Percentiles rank a stretch among this genome's conserved stretches.
Conservation (phyloP, 2,888 invertebrate species). For the Scaptomyza cyrtandrae region DNA sequence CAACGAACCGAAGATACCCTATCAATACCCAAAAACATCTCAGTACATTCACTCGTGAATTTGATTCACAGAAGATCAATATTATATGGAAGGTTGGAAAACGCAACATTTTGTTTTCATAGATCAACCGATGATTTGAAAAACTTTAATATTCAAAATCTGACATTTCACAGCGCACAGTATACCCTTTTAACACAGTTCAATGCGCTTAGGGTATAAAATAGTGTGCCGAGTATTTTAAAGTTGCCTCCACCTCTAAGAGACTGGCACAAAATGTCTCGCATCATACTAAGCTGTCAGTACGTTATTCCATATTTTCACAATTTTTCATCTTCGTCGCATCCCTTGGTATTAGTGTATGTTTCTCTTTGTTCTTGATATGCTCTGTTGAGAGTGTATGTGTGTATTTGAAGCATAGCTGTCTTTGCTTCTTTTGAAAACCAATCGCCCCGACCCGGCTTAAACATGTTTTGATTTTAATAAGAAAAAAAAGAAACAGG, state of each 20-base stretch:
- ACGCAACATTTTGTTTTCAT: no score
- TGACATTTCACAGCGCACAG: no score
- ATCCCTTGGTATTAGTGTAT: constrained; percentile 18
- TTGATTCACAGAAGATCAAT: no score
- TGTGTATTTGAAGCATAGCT: constrained; percentile 32
- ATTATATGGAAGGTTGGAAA: no score
- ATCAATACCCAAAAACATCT: neutral
- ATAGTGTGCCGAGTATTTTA: constrained; percentile 21
- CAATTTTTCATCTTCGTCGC: constrained; percentile 8
- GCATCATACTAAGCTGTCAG: constrained; percentile 55
- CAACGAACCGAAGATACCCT: neutral
- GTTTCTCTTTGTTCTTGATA: constrained; percentile 62
- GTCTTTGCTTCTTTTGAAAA: constrained; percentile 45
- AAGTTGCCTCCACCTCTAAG: constrained; percentile 22
- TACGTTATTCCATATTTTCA: constrained; percentile 41
- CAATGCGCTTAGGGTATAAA: neutral
- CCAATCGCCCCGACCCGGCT: constrained; percentile 26
- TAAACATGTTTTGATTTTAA: constrained; percentile 65
- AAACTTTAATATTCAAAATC: no score
- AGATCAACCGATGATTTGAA: no score
- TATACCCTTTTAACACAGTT: neutral
- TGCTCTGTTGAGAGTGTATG: constrained; percentile 38
- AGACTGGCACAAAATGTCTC: constrained; percentile 64
- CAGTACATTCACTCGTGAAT: no score
- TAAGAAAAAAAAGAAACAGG: constrained; percentile 52